Conservation (phyloP, 2,888 invertebrate species). For the Parascotia fuliginaria region DNA sequence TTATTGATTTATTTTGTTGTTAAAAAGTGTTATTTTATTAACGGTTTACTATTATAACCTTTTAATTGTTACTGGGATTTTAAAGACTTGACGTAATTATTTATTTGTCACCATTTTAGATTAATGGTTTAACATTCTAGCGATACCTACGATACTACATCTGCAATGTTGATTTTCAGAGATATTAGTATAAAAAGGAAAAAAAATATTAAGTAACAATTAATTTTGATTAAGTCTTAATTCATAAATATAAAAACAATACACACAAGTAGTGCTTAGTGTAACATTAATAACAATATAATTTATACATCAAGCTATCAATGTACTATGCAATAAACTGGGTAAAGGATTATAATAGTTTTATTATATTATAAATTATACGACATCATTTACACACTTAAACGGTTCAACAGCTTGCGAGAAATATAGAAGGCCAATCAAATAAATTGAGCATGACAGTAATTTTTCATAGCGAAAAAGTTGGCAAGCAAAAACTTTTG, state of each 20-base stretch:
- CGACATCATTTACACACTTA: neutral
- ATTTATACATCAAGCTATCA: neutral
- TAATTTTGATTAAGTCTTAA: no score
- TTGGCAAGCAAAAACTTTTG: slow-evolving; percentile 23
- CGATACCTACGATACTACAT: no score
- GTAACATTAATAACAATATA: no score
- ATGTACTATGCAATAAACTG: neutral
- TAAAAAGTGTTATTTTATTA: neutral
- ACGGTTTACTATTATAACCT: no score
- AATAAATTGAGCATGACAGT: slow-evolving; percentile 41
- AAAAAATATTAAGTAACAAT: no score
- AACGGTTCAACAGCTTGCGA: neutral
- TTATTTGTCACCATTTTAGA: no score
- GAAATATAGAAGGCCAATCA: slow-evolving; percentile 13
- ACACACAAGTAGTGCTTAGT: no score
- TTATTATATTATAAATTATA: slow-evolving; percentile 1
- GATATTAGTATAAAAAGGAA: no score
- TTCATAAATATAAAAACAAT: neutral
- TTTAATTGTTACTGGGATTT: no score
- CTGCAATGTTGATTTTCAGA: no score
- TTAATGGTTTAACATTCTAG: no score
- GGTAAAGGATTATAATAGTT: neutral
- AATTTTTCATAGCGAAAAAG: slow-evolving; percentile 21
- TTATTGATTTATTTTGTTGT: neutral
- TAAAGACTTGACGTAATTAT: no score